Evolutionary conservation across 2,797 vertebrate species (phyloP).

Genomic region (Microcaecilia unicolor): DNA sequence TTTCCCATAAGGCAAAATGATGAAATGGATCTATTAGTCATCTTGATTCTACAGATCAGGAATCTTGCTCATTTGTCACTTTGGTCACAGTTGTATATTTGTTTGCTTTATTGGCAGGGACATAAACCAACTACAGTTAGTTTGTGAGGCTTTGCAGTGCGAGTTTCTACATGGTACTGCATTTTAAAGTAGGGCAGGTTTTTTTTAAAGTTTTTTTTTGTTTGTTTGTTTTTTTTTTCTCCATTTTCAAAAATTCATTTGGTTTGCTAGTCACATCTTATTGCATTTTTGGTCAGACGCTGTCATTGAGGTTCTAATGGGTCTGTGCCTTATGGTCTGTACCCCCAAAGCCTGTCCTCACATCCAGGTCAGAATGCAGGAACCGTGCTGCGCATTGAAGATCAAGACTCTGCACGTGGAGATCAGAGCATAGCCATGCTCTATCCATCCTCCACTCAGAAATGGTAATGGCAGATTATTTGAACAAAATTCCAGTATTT

Average conservation of each 20-base stretch:
- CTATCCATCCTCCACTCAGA: constrained; percentile 76
- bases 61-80: constrained; percentile 52
- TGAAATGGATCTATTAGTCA: too few relatives aligned
- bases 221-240: too few relatives aligned
- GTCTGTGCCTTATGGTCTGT: constrained; percentile 82
- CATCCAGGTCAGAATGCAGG: constrained; percentile 77
- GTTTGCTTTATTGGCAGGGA: constrained; percentile 79
- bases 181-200: too few relatives aligned
- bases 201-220: too few relatives aligned
- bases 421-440: constrained; percentile 81
- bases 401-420: constrained; percentile 78
- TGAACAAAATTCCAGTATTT: constrained; percentile 78
- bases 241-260: too few relatives aligned
- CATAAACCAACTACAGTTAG: constrained; percentile 73
- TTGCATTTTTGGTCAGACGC: constrained; percentile 79
- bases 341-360: constrained; percentile 77
- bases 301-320: constrained; percentile 78
- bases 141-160: constrained; percentile 79
- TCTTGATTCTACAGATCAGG: too few relatives aligned
- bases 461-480: constrained; percentile 81
- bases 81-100: constrained; percentile 63
- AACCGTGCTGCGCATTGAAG: constrained; percentile 75
- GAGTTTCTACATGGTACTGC: constrained; percentile 74
- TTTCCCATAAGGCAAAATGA: background rate
- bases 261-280: constrained; percentile 73